A percentile compares a stretch with the other conserved stretches of the same genome.
Evolutionary conservation across 2,113 vertebrate genomes (phyloP).

Genomic region (Rafetus swinhoei): DNA sequence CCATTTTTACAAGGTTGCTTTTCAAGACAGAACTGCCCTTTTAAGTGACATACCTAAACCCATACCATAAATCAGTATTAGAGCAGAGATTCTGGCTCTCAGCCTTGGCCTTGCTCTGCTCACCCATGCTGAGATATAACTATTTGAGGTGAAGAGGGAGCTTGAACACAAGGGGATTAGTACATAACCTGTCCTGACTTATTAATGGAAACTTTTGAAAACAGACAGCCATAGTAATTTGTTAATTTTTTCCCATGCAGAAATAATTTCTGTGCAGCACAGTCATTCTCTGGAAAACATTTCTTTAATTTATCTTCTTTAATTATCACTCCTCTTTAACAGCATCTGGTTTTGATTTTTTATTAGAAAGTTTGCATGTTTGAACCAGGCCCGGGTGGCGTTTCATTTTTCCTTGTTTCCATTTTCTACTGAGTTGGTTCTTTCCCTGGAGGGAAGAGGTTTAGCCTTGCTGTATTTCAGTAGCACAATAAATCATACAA

Average conservation of each 20-base stretch:
- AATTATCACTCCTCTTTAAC: constrained; percentile 82
- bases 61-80: constrained; percentile 61
- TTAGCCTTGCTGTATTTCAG: constrained; percentile 71
- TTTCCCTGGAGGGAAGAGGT: constrained; percentile 73
- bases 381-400: constrained; percentile 67
- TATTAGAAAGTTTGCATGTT: constrained; percentile 80
- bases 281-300: constrained; percentile 80
- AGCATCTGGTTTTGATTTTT: constrained; percentile 85
- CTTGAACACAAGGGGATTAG: constrained; percentile 56
- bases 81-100: background rate
- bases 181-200: constrained; percentile 67
- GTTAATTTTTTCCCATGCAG: constrained; percentile 74
- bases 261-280: constrained; percentile 74
- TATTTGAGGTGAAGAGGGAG: constrained; percentile 56
- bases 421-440: constrained; percentile 74
- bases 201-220: constrained; percentile 77
- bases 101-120: constrained; percentile 32
- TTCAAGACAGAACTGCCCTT: constrained; percentile 45
- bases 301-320: constrained; percentile 83
- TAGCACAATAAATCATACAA: constrained; percentile 77
- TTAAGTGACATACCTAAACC: constrained; percentile 48
- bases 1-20: constrained; percentile 22
- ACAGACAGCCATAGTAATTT: constrained; percentile 72
- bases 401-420: constrained; percentile 72
- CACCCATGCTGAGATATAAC: constrained; percentile 66